Conservation (phyloP, 2,888 invertebrate genomes). For the Drosophila barbarae region DNA sequence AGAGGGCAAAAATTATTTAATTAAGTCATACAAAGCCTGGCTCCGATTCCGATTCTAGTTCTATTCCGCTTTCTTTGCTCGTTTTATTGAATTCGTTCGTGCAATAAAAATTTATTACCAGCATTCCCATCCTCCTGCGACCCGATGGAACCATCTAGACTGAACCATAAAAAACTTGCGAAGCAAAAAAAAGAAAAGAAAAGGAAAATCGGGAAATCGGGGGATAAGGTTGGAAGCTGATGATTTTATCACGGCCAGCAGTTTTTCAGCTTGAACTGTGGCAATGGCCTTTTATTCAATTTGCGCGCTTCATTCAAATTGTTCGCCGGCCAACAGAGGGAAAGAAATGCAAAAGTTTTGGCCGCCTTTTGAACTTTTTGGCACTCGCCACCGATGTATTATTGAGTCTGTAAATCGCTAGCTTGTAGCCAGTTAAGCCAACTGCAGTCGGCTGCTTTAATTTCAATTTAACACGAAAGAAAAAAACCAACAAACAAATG, state of each 20-base stretch:
- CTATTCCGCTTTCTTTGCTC: constrained; percentile 19
- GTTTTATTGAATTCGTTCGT: constrained; percentile 63
- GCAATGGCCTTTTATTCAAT: constrained; percentile 66
- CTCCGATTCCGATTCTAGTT: constrained; percentile 12
- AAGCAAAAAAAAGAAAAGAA: constrained; percentile 9
- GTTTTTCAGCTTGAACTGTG: constrained; percentile 64
- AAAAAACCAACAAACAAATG: neutral
- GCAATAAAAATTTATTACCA: constrained; percentile 65
- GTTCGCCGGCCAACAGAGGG: constrained; percentile 34
- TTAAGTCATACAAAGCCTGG: constrained; percentile 42
- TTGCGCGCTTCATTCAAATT: constrained; percentile 63
- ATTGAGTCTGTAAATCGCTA: constrained; percentile 35
- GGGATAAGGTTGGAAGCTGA: constrained; percentile 48
- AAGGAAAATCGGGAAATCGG: constrained; percentile 7
- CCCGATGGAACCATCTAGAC: constrained; percentile 18
- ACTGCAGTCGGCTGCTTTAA: constrained; percentile 32
- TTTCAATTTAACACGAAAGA: constrained; percentile 22
- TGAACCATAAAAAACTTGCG: constrained; percentile 13
- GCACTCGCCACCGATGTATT: constrained; percentile 51
- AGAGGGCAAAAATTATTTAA: constrained; percentile 50
- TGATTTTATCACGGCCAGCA: constrained; percentile 63
- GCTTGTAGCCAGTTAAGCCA: constrained; percentile 30
- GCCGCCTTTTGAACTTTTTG: constrained; percentile 59
- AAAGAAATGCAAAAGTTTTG: constrained; percentile 42
- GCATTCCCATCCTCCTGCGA: constrained; percentile 4